Percentiles rank a stretch among this genome's conserved stretches.
These are phyloP conservation scores for Myioborus melanocephalus DNA, from an alignment of 2,797 vertebrate species.

Conservation along the genomic window DNA sequence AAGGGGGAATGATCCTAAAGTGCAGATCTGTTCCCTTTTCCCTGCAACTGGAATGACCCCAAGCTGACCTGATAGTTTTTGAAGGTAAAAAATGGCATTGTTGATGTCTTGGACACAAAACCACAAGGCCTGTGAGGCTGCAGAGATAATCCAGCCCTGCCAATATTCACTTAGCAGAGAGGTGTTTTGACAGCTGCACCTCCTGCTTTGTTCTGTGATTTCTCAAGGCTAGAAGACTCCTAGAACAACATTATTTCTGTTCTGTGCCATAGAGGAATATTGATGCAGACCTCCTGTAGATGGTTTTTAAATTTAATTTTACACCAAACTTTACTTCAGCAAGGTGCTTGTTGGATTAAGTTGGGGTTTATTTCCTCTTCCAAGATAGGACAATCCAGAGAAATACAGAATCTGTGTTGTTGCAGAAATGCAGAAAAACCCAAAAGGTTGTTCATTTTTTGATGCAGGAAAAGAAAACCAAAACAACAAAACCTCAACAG, in stretches of 20 bases:
- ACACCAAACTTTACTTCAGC: background rate
- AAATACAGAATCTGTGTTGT: background rate
- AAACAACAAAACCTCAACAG: background rate
- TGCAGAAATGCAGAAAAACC: background rate
- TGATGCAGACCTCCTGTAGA: background rate
- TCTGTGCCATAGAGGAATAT: background rate
- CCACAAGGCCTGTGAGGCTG: background rate
- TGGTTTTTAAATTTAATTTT: background rate
- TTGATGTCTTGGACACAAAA: background rate
- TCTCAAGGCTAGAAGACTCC: background rate
- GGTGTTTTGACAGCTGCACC: background rate
- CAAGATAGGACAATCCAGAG: background rate
- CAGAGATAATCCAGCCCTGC: background rate
- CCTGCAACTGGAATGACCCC: background rate
- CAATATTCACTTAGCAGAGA: background rate
- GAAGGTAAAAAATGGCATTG: background rate
- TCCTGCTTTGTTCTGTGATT: background rate
- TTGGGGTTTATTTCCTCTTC: background rate
- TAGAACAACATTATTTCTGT: background rate
- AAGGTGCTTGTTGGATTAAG: background rate
- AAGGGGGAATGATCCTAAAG: background rate
- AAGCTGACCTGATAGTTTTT: background rate
- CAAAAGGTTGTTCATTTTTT: background rate
- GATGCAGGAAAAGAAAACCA: background rate
- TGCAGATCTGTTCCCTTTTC: background rate